Percentiles rank a stretch among this genome's conserved stretches.
Conservation (phyloP, 2,797 vertebrate species). For the Hipposideros larvatus region DNA sequence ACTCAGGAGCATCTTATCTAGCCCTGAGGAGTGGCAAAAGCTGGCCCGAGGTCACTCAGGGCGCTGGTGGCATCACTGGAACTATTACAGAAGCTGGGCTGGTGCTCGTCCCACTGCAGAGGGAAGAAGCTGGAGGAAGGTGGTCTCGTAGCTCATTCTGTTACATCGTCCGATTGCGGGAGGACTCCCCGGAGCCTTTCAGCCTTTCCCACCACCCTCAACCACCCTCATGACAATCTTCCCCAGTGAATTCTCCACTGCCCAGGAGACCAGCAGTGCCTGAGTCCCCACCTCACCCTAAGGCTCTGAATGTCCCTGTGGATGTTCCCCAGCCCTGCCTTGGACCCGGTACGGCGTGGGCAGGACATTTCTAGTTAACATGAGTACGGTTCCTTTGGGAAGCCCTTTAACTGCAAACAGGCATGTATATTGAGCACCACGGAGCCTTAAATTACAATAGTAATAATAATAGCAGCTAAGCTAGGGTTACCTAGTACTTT, state of each 20-base stretch:
- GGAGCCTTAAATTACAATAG: not conserved
- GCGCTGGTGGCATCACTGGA: not conserved
- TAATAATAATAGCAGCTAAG: not conserved
- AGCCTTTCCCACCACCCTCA: not conserved
- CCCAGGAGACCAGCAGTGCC: not conserved
- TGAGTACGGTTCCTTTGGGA: not conserved
- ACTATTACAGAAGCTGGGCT: not conserved
- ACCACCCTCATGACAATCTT: not conserved
- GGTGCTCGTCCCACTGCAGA: accelerated
- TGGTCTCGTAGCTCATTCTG: not conserved
- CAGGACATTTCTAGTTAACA: not conserved
- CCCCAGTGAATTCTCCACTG: not conserved
- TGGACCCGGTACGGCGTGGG: not conserved
- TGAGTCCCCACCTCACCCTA: not conserved
- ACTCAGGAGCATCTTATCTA: not conserved
- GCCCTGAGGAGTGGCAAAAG: not conserved
- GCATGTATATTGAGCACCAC: not conserved
- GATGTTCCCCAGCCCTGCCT: not conserved
- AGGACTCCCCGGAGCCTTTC: not conserved
- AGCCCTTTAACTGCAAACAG: not conserved
- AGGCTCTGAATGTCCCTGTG: not conserved
- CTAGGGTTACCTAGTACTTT: not conserved
- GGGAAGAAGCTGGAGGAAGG: not conserved
- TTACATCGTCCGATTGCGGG: not conserved
- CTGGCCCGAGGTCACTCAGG: not conserved